Conservation (phyloP, 53 echinoderm and acorn worm species). For the Echinarachnius parma region DNA sequence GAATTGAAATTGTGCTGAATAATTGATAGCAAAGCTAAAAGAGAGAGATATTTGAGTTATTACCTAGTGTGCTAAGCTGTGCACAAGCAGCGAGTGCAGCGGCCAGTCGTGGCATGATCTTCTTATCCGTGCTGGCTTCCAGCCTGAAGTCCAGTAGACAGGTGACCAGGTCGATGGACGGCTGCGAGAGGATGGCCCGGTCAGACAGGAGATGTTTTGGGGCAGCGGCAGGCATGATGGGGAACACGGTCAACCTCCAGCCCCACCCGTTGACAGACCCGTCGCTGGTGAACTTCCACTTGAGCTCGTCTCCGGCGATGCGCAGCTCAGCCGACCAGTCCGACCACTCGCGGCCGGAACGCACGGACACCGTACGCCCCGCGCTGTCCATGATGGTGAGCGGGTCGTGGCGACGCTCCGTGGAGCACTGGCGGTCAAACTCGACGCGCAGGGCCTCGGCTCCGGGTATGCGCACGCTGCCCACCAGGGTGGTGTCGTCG, state of each 20-base stretch:
- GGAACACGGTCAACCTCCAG: slow-evolving; percentile 92
- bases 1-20: too few species aligned
- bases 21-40: too few species aligned
- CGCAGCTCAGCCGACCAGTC: slow-evolving; percentile 95
- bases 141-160: slow-evolving; percentile 91
- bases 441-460: slow-evolving; percentile 93
- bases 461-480: slow-evolving; percentile 87
- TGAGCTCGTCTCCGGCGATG: slow-evolving; percentile 91
- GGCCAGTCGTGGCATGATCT: slow-evolving; percentile 82
- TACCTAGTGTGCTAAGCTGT: slow-evolving; percentile 92
- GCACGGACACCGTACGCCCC: slow-evolving; percentile 60
- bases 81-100: slow-evolving; percentile 96
- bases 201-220: slow-evolving; percentile 91
- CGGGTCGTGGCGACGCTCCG: slow-evolving; percentile 93
- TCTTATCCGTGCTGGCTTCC: slow-evolving; percentile 66
- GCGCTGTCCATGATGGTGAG: slow-evolving; percentile 96
- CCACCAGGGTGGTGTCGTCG: slow-evolving; percentile 79
- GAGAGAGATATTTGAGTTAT: too few species aligned
- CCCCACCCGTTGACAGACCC: slow-evolving; percentile 99
- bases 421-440: slow-evolving; percentile 97
- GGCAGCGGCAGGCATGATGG: slow-evolving; percentile 94
- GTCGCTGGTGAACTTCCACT: slow-evolving; percentile 98
- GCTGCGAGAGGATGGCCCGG: slow-evolving; percentile 69
- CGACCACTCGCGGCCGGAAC: slow-evolving; percentile 86
- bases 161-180: slow-evolving; percentile 91